Percentiles rank a stretch among this genome's conserved stretches.
phyloP scores from a whole-genome alignment of 2,888 invertebrate species.

The Drosophila silvestris region DNA sequence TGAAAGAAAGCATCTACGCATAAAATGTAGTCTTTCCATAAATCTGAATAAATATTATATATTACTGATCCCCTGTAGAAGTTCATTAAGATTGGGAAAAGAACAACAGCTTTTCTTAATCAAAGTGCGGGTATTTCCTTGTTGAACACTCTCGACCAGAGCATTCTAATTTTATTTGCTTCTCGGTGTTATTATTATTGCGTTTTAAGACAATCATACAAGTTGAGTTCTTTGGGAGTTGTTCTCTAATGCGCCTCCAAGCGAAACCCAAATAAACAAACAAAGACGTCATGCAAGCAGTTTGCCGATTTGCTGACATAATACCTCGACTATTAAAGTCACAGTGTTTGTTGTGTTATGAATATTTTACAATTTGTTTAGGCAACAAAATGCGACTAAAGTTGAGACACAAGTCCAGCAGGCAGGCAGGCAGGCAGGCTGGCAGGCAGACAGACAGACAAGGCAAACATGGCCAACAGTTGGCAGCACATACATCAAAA shows the following conservation, averaged over 20 bases:
- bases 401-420: conserved; percentile 20
- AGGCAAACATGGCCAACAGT: conserved; percentile 46
- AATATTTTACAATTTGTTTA: conserved; percentile 53
- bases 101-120: neutral
- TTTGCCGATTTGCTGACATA: conserved; percentile 31
- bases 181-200: neutral
- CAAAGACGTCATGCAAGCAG: conserved; percentile 1
- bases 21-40: neutral
- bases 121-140: neutral
- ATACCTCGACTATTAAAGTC: conserved; percentile 40
- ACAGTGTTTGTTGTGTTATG: conserved; percentile 16
- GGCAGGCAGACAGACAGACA: neutral
- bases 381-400: conserved; percentile 23
- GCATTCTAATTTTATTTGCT: neutral
- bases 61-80: neutral
- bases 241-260: neutral
- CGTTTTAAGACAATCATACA: neutral
- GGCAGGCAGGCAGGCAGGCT: neutral
- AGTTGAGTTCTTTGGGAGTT: neutral
- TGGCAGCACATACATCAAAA: conserved; percentile 50
- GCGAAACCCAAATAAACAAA: neutral
- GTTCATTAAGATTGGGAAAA: neutral
- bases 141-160: neutral
- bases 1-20: neutral
- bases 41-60: neutral